Evolutionary conservation across 2,888 invertebrate species (phyloP).

Genomic region (Apamea sordens): DNA sequence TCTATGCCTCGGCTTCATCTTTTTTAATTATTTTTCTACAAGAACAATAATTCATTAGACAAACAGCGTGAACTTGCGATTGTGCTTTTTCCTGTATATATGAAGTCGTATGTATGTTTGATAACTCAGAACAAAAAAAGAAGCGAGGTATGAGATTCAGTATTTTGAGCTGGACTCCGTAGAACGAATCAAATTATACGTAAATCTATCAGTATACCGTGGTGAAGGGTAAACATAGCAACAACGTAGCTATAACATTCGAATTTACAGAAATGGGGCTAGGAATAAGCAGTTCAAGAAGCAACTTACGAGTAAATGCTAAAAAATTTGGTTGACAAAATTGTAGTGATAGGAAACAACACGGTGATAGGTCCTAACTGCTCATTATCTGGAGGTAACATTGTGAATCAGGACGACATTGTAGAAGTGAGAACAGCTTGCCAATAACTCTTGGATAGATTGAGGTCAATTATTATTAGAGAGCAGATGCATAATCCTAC

Average conservation of each 20-base stretch:
- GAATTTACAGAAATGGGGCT: constrained; percentile 93
- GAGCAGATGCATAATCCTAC: constrained; percentile 83
- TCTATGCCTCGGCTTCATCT: neutral
- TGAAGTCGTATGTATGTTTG: neutral
- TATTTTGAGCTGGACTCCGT: constrained; percentile 89
- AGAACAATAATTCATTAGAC: neutral
- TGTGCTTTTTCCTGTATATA: neutral
- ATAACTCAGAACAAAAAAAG: constrained; percentile 72
- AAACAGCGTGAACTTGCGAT: neutral
- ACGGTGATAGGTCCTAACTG: constrained; percentile 54
- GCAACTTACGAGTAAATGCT: constrained; percentile 38
- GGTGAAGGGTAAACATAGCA: constrained; percentile 92
- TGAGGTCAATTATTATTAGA: constrained; percentile 84
- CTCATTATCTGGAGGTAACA: constrained; percentile 49
- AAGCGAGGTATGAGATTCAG: constrained; percentile 88
- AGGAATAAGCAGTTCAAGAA: constrained; percentile 93
- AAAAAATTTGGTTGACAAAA: constrained; percentile 40
- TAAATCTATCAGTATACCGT: constrained; percentile 91
- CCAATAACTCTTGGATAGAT: constrained; percentile 69
- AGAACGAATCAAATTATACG: constrained; percentile 85
- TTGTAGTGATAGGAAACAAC: constrained; percentile 46
- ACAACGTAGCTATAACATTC: constrained; percentile 91
- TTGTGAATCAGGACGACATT: constrained; percentile 80
- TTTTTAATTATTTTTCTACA: neutral
- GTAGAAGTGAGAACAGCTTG: constrained; percentile 71